A percentile compares a stretch with the other conserved stretches of the same genome.
These are phyloP conservation scores for Halcyon chelicuti DNA, from an alignment of 2,797 vertebrate species.

Conservation along the genomic window DNA sequence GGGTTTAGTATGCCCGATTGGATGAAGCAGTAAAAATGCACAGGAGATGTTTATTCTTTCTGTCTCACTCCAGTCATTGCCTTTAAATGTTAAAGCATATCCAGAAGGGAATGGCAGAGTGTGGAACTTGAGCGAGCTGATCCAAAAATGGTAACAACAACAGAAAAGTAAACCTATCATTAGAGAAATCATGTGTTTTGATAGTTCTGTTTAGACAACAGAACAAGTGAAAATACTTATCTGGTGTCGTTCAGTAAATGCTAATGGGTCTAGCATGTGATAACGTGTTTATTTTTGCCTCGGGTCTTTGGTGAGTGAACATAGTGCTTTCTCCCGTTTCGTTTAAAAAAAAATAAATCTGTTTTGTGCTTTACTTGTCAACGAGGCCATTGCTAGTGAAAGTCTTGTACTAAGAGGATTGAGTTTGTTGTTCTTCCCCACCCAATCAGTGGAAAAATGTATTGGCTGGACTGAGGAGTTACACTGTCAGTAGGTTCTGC, in stretches of 20 bases:
- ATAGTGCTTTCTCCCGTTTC: not conserved
- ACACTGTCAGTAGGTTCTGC: not conserved
- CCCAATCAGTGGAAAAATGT: not conserved
- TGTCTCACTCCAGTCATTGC: not conserved
- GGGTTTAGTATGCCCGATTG: not conserved
- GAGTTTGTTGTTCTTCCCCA: not conserved
- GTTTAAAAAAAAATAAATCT: not conserved
- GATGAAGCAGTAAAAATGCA: constrained; percentile 3
- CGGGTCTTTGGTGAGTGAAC: not conserved
- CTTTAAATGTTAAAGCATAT: not conserved
- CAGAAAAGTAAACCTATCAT: constrained; percentile 14
- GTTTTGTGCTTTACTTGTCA: not conserved
- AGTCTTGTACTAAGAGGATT: not conserved
- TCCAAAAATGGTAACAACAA: constrained; percentile 6
- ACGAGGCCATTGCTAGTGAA: not conserved
- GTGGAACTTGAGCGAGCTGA: not conserved
- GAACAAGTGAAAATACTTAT: constrained; percentile 30
- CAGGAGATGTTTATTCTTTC: not conserved
- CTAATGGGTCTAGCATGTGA: not conserved
- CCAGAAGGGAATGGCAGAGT: not conserved
- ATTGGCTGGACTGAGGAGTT: not conserved
- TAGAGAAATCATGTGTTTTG: constrained; percentile 48
- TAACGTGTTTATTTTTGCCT: constrained; percentile 42
- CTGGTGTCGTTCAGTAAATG: not conserved
- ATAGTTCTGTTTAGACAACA: constrained; percentile 34